These are phyloP conservation scores for Coenonympha glycerion DNA, from an alignment of 2,888 invertebrate genomes.

Conservation along the genomic window DNA sequence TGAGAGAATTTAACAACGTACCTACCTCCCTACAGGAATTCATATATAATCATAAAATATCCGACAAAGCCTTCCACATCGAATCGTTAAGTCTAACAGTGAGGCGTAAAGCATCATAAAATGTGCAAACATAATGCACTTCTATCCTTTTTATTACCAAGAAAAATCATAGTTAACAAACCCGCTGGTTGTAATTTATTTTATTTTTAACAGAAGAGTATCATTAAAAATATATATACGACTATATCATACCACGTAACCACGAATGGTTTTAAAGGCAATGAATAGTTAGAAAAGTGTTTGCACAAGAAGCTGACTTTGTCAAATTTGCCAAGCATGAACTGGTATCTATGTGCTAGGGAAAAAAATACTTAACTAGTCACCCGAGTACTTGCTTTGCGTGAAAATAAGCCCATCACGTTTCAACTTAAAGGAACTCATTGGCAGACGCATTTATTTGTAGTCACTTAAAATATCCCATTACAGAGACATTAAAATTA, in stretches of 20 bases:
- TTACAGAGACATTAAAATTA: conserved; percentile 19
- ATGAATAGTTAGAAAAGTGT: too few species aligned
- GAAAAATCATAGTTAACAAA: conserved; percentile 5
- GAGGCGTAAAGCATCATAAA: conserved; percentile 13
- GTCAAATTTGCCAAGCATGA: too few species aligned
- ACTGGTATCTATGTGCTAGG: too few species aligned
- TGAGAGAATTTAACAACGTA: background rate
- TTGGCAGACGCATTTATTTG: conserved; percentile 21
- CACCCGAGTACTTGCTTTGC: too few species aligned
- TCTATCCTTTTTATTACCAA: conserved; percentile 2
- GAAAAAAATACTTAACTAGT: too few species aligned
- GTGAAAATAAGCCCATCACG: conserved; percentile 27
- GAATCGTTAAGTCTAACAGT: conserved; percentile 12
- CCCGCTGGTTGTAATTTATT: background rate
- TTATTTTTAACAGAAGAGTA: background rate
- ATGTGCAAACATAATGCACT: conserved; percentile 2
- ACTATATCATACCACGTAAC: background rate
- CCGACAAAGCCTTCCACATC: conserved; percentile 10
- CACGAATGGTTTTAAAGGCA: too few species aligned
- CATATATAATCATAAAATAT: conserved; percentile 8
- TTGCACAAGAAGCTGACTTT: too few species aligned
- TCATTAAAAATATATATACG: background rate
- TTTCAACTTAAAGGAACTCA: conserved; percentile 2
- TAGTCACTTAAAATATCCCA: conserved; percentile 31
- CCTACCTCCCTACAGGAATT: too few species aligned